phyloP scores from a whole-genome alignment of 2,888 invertebrate species.

The Pheosia tremula region DNA sequence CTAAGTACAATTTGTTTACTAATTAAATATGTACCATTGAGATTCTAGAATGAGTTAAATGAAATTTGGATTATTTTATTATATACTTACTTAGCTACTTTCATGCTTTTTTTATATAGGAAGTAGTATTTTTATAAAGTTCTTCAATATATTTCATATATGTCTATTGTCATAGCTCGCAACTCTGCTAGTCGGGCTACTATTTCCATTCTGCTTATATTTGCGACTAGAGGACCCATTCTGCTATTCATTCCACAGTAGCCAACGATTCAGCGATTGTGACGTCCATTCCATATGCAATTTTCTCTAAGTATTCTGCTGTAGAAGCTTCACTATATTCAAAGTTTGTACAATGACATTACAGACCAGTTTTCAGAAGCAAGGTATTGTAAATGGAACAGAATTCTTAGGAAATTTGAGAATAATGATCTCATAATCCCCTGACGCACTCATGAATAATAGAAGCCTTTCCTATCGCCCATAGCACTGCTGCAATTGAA shows the following conservation, averaged over 20 bases:
- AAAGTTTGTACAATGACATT: too few relatives aligned
- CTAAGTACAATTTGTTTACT: constrained; percentile 7
- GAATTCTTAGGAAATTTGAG: too few relatives aligned
- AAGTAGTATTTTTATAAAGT: too few relatives aligned
- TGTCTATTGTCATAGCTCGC: constrained; percentile 3
- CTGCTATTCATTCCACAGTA: constrained; percentile 21
- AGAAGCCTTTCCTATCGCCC: too few relatives aligned
- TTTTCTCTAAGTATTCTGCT: constrained; percentile 22
- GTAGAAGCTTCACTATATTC: constrained; percentile 28
- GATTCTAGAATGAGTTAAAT: background rate
- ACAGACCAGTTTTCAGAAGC: too few relatives aligned
- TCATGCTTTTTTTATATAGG: too few relatives aligned
- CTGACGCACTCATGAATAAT: too few relatives aligned
- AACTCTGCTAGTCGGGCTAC: constrained; percentile 20
- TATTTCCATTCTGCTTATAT: constrained; percentile 25
- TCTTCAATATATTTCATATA: background rate
- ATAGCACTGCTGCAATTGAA: constrained; percentile 35
- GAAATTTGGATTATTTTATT: background rate
- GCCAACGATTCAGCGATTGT: constrained; percentile 22
- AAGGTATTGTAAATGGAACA: too few relatives aligned
- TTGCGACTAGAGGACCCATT: constrained; percentile 27
- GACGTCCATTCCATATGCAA: constrained; percentile 32
- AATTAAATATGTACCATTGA: constrained; percentile 9
- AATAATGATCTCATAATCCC: too few relatives aligned
- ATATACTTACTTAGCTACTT: background rate